Base-by-base conservation (phyloP, 2,113 vertebrate genomes). In the Thalassoma bifasciatum region DNA sequence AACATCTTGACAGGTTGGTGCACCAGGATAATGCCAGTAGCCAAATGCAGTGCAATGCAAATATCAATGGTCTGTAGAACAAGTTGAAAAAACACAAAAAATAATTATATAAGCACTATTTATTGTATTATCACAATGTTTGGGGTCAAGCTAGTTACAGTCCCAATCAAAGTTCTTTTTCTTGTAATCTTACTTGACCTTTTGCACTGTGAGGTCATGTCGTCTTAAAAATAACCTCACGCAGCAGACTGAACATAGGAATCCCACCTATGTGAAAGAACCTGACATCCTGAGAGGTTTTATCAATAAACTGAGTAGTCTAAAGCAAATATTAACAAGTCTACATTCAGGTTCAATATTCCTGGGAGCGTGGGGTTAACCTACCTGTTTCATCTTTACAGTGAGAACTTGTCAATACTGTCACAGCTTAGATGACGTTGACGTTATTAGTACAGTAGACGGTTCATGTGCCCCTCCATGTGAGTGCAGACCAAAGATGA, bases 401-500 rank as follows among this genome's bases (percentile, higher is more conserved):
- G 50, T 77, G 30, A 83, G 46, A 79, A 83, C 66, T 75, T 1
- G 47, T 80, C 66, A 60, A 19, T 24, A 57, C 44, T 6, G 19
- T 42, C 17, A 38, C n/a, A 57, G 10, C 24, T 30, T 36, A 50
- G 34, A 36, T 37, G 40, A 59, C 47, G 50, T 68, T 64, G 42
- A 47, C 54, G 79, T 75, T 37, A 64, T 66, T 57, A 64, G 22
- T 67, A 50, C 79, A 65, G 72, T 57, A 0, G 42, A 63, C 11
- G 42, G 49, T 66, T 67, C 40, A 61, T 59, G 40, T 10, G 7
- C 10, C 65, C 58, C 59, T 63, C 26, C 26, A 2, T 44, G 74
- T 56, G 73, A 62, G 50, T 19, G 49, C 52, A 26, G 61, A 66
- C 57, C 53, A 62, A 44, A 82, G 49, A 72, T 57, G 57, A 72